phyloP scores from a whole-genome alignment of 1,140 invertebrate species.

The Drosophila setifemur region DNA sequence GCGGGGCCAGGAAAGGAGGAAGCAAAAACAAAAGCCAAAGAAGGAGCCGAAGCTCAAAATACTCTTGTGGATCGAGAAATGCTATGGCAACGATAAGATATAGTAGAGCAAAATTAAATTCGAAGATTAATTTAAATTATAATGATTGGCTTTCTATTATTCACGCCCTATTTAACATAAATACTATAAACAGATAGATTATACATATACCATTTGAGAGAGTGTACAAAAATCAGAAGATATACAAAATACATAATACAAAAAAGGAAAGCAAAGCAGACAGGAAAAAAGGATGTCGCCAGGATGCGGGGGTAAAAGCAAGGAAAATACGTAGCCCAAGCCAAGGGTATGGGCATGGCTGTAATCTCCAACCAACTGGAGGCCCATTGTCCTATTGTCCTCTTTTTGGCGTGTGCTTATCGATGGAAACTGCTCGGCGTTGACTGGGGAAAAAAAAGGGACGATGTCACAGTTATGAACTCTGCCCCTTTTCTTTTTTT shows the following conservation, averaged over 20 bases:
- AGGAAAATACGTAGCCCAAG: no score
- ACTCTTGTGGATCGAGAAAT: no score
- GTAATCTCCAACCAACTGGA: not conserved
- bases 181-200: no score
- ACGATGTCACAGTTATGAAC: conserved; percentile 43
- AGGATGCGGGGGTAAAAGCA: conserved; percentile 1
- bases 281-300: conserved; percentile 75
- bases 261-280: conserved; percentile 29
- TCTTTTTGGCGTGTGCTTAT: conserved; percentile 37
- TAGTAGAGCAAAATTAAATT: no score
- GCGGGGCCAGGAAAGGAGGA: not conserved
- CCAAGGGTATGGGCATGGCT: not conserved
- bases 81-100: no score
- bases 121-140: no score
- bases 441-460: conserved; percentile 16
- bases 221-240: no score
- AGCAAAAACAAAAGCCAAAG: conserved; percentile 1
- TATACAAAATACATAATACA: no score
- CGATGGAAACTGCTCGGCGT: conserved; percentile 23
- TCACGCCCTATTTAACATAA: no score
- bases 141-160: no score
- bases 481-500: conserved; percentile 39
- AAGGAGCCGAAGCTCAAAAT: not conserved
- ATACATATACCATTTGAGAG: no score
- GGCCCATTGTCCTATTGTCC: conserved; percentile 45